These are phyloP conservation scores for Hedya salicella DNA, from an alignment of 2,888 invertebrate genomes.

Conservation along the genomic window DNA sequence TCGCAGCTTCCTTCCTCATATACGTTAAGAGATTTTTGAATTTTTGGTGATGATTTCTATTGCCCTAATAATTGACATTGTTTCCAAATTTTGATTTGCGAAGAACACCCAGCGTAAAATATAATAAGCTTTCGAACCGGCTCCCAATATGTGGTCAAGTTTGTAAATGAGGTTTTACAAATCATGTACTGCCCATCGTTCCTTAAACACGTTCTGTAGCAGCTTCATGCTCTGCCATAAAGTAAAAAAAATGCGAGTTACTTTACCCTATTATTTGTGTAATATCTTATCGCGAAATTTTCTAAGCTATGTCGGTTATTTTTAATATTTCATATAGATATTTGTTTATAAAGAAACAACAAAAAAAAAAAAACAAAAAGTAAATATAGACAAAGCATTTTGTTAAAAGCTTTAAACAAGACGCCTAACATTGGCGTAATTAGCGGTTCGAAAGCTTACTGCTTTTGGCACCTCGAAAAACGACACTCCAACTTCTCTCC, in stretches of 20 bases:
- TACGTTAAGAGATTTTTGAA: neutral
- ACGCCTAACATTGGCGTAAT: no score
- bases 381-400: no score
- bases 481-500: neutral
- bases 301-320: no score
- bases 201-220: neutral
- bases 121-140: conserved; percentile 28
- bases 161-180: no score
- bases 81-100: conserved; percentile 37
- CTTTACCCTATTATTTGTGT: no score
- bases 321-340: no score
- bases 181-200: no score
- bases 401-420: no score
- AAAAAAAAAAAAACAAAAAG: neutral
- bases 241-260: no score
- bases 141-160: no score
- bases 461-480: conserved; percentile 26
- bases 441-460: conserved; percentile 11
- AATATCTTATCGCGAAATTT: no score
- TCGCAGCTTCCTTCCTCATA: neutral
- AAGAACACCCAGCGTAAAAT: conserved; percentile 46
- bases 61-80: conserved; percentile 57
- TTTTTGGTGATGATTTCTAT: conserved; percentile 37
- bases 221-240: no score
- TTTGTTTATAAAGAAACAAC: neutral